Conservation (phyloP, 2,113 vertebrate species). For the Gobiocypris rarus region DNA sequence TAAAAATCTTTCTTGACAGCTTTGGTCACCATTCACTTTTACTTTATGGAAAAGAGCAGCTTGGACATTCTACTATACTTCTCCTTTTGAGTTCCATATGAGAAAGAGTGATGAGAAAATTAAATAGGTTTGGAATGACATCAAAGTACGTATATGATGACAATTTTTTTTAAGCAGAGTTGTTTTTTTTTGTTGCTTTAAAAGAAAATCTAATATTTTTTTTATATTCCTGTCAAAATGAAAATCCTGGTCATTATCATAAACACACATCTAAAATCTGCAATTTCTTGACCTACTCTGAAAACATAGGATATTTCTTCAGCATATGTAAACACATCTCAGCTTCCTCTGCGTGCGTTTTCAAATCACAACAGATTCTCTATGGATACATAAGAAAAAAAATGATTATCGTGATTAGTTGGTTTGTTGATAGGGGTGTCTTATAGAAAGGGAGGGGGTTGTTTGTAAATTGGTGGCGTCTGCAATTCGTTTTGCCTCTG, state of each 20-base stretch:
- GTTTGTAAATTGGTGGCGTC: conserved; percentile 81
- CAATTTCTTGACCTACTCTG: conserved; percentile 11
- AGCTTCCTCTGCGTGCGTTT: conserved; percentile 25
- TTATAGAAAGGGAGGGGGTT: conserved; percentile 61
- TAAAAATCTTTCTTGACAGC: not conserved
- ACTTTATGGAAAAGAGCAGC: not conserved
- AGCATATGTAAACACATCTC: conserved; percentile 48
- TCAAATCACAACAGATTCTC: conserved; percentile 40
- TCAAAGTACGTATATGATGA: not conserved
- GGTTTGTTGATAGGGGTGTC: conserved; percentile 69
- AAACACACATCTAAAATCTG: not conserved
- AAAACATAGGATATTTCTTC: not conserved
- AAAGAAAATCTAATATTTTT: not conserved
- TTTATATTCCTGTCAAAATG: not conserved
- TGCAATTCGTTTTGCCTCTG: conserved; percentile 86
- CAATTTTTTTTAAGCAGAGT: not conserved
- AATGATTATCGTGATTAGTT: conserved; percentile 57
- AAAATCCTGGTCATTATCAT: not conserved
- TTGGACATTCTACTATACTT: not conserved
- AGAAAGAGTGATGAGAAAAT: too few relatives aligned
- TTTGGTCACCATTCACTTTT: conserved; percentile 11
- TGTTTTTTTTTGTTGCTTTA: not conserved
- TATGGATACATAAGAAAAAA: conserved; percentile 35
- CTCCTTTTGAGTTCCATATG: not conserved
- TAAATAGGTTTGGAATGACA: not conserved